Base-by-base conservation (phyloP, 2,797 vertebrate genomes). In the Distichodus sexfasciatus region DNA sequence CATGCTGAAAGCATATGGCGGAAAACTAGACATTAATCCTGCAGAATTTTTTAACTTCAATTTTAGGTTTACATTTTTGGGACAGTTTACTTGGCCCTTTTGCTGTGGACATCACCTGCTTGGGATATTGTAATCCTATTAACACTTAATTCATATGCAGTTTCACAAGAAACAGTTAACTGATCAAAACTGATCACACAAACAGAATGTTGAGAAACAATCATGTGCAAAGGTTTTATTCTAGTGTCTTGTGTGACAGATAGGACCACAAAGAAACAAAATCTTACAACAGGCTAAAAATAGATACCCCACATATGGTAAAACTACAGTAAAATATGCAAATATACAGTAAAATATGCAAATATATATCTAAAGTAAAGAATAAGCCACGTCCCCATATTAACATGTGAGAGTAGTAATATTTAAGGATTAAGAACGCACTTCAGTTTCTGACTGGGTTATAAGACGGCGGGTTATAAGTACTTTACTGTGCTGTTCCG, bases 201-300 rank as follows among this genome's bases (percentile, higher is more conserved):
- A 29, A 71, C 6, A 31, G 28, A 71, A 71, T 8, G 1, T 10
- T 38, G 17, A 71, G 8, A 63, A 41, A 58, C 12, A 41, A 28
- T 31, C 5, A 7, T 38, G 55, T 41, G 55, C 35, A 69, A 60
- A 74, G 41, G 11, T 46, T 78, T 74, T 74, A 78, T 81, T 76
- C 50, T 15, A 36, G 48, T 47, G 43, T 48, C 63, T 60, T 58
- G 35, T 41, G 33, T 43, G 26, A 73, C 19, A 47, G 50, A 51
- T 66, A 66, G 62, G 12, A 10, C 57, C 59, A 64, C 44, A 73
- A 43, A 66, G 12, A 55, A 55, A 35, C n/a, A n/a, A 31, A 72
- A 53, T 60, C 77, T 79, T 74, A 79, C 76, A 85, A 72, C 80
- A 79, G 57, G 55, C 66, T 81, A 80, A 82, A 80, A 48, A 48